Evolutionary conservation across 92 coral and sea anemone species (phyloP).

Genomic region (Palythoa heliodiscus): DNA sequence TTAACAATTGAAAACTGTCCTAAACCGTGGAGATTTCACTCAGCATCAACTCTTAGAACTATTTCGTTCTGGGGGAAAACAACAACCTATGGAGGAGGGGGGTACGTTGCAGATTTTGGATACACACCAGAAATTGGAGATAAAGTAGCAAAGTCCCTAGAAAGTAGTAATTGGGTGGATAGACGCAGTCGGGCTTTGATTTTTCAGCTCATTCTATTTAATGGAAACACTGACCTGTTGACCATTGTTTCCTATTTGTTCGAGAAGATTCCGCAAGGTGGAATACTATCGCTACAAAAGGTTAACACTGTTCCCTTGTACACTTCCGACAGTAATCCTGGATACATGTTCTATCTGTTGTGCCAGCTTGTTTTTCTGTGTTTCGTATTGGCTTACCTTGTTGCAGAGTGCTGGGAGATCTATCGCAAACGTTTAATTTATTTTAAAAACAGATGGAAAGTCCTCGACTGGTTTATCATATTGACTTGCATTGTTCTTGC

Average conservation of each 20-base stretch:
- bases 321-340: constrained; percentile 19
- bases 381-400: constrained; percentile 61
- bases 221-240: constrained; percentile 62
- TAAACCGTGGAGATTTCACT: constrained; percentile 71
- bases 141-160: constrained; percentile 45
- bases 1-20: constrained; percentile 68
- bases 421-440: constrained; percentile 37
- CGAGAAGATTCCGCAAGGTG: constrained; percentile 69
- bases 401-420: constrained; percentile 51
- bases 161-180: constrained; percentile 58
- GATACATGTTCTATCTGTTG: constrained; percentile 44
- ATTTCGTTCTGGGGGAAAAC: constrained; percentile 48
- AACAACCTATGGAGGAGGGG: constrained; percentile 68
- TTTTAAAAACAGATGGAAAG: constrained; percentile 58
- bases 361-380: constrained; percentile 63
- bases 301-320: constrained; percentile 36
- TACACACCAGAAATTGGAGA: constrained; percentile 52
- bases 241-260: constrained; percentile 56
- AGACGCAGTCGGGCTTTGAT: constrained; percentile 57
- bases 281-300: constrained; percentile 32
- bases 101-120: constrained; percentile 70
- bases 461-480: constrained; percentile 54
- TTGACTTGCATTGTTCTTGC: constrained; percentile 47
- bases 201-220: constrained; percentile 53
- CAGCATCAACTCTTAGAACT: constrained; percentile 39